A percentile compares a stretch with the other conserved stretches of the same genome.
Evolutionary conservation across 2,888 invertebrate species (phyloP).

Genomic region (Cynaeus angustus): DNA sequence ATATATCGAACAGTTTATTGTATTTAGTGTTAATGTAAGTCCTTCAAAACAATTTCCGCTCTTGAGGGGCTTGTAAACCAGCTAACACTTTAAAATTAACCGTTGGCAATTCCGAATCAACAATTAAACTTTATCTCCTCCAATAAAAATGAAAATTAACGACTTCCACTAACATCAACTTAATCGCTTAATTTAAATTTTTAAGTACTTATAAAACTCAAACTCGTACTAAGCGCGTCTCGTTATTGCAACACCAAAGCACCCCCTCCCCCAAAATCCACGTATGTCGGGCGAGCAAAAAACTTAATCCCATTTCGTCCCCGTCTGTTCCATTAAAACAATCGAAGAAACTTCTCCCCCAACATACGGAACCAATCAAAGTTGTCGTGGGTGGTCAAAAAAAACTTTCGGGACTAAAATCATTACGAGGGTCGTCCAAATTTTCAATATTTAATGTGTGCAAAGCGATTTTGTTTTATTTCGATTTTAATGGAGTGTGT

Average conservation of each 20-base stretch:
- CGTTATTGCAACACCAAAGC: no score
- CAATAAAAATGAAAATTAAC: constrained; percentile 40
- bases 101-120: constrained; percentile 1
- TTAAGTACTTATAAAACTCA: constrained; percentile 16
- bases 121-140: constrained; percentile 23
- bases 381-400: constrained; percentile 3
- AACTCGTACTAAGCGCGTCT: constrained; percentile 7
- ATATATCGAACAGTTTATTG: no score
- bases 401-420: neutral
- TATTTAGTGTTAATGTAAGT: no score
- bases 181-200: constrained; percentile 21
- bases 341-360: constrained; percentile 18
- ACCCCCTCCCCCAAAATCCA: neutral
- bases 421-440: neutral
- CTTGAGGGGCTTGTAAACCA: neutral
- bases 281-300: neutral
- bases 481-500: neutral
- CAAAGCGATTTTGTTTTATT: constrained; percentile 4
- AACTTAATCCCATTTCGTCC: constrained; percentile 15
- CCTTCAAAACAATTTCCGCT: neutral
- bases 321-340: constrained; percentile 39
- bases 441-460: constrained; percentile 25
- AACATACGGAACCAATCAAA: constrained; percentile 25
- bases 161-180: constrained; percentile 15
- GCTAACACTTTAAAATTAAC: neutral